Percentiles rank a stretch among this genome's conserved stretches.
These are phyloP conservation scores for Formicarius rufipectus DNA, from an alignment of 2,113 vertebrate genomes.

Conservation along the genomic window DNA sequence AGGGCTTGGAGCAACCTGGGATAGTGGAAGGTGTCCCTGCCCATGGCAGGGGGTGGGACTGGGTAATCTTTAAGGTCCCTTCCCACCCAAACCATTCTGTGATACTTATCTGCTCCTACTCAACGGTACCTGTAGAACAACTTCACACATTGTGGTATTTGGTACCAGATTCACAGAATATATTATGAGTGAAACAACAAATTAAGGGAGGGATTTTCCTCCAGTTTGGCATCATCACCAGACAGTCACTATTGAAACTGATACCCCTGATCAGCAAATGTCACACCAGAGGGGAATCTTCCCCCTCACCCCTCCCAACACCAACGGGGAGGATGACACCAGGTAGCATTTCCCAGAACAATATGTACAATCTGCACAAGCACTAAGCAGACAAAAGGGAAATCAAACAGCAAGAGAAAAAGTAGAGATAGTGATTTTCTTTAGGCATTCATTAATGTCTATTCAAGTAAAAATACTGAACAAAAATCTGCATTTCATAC, in stretches of 20 bases:
- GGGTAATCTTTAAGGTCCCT: no score
- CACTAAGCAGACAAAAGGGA: constrained; percentile 11
- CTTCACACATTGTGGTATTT: background rate
- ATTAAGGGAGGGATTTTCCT: background rate
- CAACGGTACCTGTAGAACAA: background rate
- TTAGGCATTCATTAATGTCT: constrained; percentile 25
- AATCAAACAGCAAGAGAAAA: background rate
- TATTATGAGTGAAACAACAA: background rate
- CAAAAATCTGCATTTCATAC: constrained; percentile 3
- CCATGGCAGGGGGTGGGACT: no score
- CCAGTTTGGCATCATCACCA: background rate
- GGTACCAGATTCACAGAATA: background rate
- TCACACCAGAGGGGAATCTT: background rate
- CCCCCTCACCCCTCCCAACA: no score
- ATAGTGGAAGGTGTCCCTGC: background rate
- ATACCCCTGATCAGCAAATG: background rate
- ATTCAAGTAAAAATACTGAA: constrained; percentile 30
- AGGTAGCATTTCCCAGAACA: background rate
- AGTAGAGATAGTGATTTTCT: background rate
- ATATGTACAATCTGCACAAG: background rate
- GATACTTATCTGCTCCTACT: background rate
- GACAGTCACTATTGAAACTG: background rate
- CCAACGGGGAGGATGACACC: background rate
- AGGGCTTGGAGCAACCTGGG: background rate
- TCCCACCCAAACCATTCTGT: background rate